A percentile compares a stretch with the other conserved stretches of the same genome.
Evolutionary conservation across 2,113 vertebrate species (phyloP).

Genomic region (Dromaius novaehollandiae): DNA sequence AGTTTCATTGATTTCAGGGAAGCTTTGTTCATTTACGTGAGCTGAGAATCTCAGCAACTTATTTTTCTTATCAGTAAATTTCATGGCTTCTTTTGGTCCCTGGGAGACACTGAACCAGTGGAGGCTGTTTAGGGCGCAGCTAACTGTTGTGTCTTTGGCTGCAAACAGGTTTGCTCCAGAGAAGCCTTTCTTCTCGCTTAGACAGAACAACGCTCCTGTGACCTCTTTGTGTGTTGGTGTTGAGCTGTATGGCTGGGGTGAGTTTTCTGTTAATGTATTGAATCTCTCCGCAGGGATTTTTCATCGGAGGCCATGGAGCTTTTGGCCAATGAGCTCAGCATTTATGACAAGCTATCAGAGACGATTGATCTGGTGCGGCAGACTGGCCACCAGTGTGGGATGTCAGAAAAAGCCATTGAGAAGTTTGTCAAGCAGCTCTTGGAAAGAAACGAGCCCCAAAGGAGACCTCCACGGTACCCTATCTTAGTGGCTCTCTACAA

Average conservation of each 20-base stretch:
- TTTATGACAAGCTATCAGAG: constrained; percentile 95
- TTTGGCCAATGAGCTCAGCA: constrained; percentile 88
- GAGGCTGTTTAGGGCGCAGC: neutral
- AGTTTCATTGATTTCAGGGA: neutral
- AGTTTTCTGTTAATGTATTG: neutral
- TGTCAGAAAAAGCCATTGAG: constrained; percentile 95
- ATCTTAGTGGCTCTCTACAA: constrained; percentile 83
- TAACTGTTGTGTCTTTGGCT: neutral
- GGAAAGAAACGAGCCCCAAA: constrained; percentile 91
- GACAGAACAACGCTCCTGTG: neutral
- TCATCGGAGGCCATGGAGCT: constrained; percentile 83
- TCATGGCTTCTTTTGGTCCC: neutral
- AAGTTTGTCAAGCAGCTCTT: constrained; percentile 93
- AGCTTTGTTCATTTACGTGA: constrained; percentile 24
- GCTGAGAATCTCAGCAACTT: neutral
- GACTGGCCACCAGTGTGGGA: constrained; percentile 93
- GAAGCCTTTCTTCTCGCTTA: neutral
- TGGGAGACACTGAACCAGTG: neutral
- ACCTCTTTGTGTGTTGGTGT: neutral
- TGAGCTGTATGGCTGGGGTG: neutral
- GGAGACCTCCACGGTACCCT: constrained; percentile 86
- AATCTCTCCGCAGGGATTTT: constrained; percentile 66
- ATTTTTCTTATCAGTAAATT: constrained; percentile 21
- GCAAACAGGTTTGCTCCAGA: neutral
- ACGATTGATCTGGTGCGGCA: constrained; percentile 93